Evolutionary conservation across 2,888 invertebrate species (phyloP).

Genomic region (Sesia bembeciformis): DNA sequence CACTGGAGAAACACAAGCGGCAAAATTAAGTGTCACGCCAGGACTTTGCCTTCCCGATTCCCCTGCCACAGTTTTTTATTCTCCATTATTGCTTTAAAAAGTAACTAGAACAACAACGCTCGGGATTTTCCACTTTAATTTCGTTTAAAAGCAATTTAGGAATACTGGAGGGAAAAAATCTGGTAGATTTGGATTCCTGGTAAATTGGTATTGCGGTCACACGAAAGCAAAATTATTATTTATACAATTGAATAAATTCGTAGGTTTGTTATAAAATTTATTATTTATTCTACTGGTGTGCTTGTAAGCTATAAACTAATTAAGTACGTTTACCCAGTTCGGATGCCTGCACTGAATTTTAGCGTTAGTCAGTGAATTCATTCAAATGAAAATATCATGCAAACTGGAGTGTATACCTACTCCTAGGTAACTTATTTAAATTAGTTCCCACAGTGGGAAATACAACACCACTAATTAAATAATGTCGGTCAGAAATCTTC

Average conservation of each 20-base stretch:
- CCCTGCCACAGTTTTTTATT: slow-evolving; percentile 24
- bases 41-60: slow-evolving; percentile 25
- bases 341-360: neutral
- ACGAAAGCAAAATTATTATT: too few relatives aligned
- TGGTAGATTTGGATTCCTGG: neutral
- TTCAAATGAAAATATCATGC: slow-evolving; percentile 11
- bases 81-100: slow-evolving; percentile 33
- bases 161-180: slow-evolving; percentile 19
- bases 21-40: slow-evolving; percentile 41
- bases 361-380: neutral
- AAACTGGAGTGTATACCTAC: slow-evolving; percentile 9
- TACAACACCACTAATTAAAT: too few relatives aligned
- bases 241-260: too few relatives aligned
- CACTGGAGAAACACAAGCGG: slow-evolving; percentile 1
- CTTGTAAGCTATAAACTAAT: neutral
- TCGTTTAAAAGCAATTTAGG: slow-evolving; percentile 27
- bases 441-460: slow-evolving; percentile 8
- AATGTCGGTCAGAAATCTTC: too few relatives aligned
- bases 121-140: slow-evolving; percentile 26
- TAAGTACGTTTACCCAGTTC: neutral
- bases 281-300: neutral
- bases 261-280: neutral
- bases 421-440: slow-evolving; percentile 20
- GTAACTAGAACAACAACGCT: slow-evolving; percentile 18
- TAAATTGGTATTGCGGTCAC: neutral